Percentiles rank a stretch among this genome's conserved stretches.
phyloP scores from a whole-genome alignment of 2,888 invertebrate genomes.

The Cryptops parisi region DNA sequence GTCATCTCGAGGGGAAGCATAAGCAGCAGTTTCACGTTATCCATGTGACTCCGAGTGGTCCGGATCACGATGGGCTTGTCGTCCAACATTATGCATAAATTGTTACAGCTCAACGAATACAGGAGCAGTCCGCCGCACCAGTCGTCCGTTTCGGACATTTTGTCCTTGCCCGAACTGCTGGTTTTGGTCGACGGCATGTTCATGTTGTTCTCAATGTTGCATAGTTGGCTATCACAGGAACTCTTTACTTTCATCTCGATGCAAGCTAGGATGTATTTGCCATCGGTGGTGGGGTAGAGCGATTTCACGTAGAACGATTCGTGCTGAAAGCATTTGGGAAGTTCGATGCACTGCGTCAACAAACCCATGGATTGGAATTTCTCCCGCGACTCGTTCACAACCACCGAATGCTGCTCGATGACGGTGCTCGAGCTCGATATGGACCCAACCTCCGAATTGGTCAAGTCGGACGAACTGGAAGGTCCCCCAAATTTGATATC shows the following conservation, averaged over 20 bases:
- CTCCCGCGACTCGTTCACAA: not conserved
- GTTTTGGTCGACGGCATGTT: too few species aligned
- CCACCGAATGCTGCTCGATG: not conserved
- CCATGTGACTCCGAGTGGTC: constrained; percentile 20
- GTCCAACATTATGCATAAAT: constrained; percentile 38
- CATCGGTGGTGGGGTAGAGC: constrained; percentile 52
- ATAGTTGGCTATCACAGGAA: too few species aligned
- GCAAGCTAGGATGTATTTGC: constrained; percentile 48
- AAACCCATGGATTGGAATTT: constrained; percentile 5
- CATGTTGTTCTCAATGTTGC: too few species aligned
- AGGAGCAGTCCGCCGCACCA: constrained; percentile 37
- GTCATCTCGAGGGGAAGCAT: constrained; percentile 28
- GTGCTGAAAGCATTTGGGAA: constrained; percentile 24
- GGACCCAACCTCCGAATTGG: not conserved
- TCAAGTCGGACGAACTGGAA: constrained; percentile 9
- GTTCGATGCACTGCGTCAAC: constrained; percentile 10
- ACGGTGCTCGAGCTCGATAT: not conserved
- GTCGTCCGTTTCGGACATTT: not conserved
- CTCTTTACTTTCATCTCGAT: too few species aligned
- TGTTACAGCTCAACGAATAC: constrained; percentile 41
- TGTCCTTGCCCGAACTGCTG: not conserved
- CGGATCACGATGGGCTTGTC: constrained; percentile 43
- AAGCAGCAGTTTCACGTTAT: constrained; percentile 23
- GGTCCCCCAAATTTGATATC: constrained; percentile 12
- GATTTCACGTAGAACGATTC: constrained; percentile 44